Evolutionary conservation across 37 sponge, comb jelly and placozoan species (phyloP).

Genomic region (Diacarnus erythraeanus): DNA sequence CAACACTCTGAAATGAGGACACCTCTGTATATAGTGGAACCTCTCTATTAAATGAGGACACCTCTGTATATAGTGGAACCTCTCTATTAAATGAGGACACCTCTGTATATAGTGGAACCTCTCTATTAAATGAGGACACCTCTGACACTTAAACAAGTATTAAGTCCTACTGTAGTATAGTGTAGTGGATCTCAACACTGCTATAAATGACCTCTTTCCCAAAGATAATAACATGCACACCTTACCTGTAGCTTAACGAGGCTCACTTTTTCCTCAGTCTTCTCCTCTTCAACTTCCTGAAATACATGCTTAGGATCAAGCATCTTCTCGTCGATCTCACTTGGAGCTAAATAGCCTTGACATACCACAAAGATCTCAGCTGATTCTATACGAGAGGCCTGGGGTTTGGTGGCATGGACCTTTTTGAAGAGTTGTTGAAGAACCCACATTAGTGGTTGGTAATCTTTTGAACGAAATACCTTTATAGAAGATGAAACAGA

Average conservation of each 20-base stretch:
- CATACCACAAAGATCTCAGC: conserved; percentile 99
- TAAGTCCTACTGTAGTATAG: too few species aligned
- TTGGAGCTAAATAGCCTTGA: conserved; percentile 86
- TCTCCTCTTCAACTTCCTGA: conserved; percentile 58
- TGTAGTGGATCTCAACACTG: too few species aligned
- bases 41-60: too few species aligned
- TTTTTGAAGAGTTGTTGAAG: conserved; percentile 94
- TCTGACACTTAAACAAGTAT: too few species aligned
- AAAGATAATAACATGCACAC: too few species aligned
- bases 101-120: too few species aligned
- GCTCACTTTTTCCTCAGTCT: conserved; percentile 35
- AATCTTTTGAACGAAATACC: conserved; percentile 97
- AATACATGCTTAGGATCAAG: conserved; percentile 87
- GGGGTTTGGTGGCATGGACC: conserved; percentile 95
- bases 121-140: too few species aligned
- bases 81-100: too few species aligned
- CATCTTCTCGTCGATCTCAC: conserved; percentile 90
- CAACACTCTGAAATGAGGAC: too few species aligned
- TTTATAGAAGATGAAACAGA: conserved; percentile 8
- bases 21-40: too few species aligned
- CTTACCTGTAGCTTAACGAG: conserved; percentile 42
- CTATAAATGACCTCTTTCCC: too few species aligned
- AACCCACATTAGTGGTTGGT: conserved; percentile 90
- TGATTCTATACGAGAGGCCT: conserved; percentile 94
- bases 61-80: too few species aligned